Conservation (phyloP, 2,797 vertebrate genomes). For the Merluccius polli region DNA sequence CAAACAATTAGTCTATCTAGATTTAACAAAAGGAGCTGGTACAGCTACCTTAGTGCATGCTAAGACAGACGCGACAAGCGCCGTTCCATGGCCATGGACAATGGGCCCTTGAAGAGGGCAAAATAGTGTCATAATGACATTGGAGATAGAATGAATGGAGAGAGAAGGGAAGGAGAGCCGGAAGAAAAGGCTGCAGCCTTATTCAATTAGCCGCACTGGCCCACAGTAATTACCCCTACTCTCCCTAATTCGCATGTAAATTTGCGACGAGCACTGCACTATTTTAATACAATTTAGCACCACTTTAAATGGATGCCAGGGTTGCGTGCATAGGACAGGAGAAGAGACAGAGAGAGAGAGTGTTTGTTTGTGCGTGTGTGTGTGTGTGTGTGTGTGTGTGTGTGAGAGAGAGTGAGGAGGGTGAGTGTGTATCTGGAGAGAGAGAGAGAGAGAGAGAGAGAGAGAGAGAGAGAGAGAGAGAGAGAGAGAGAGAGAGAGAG, state of each 20-base stretch:
- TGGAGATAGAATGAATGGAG: constrained; percentile 47
- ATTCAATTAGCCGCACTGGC: constrained; percentile 71
- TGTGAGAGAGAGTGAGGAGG: constrained; percentile 20
- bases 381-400: constrained; percentile 13
- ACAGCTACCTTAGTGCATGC: not conserved
- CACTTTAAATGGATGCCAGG: constrained; percentile 70
- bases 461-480: constrained; percentile 17
- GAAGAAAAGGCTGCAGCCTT: constrained; percentile 66
- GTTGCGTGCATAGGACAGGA: constrained; percentile 30
- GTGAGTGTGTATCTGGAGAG: not conserved
- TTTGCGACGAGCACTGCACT: constrained; percentile 70
- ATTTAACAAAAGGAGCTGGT: constrained; percentile 8
- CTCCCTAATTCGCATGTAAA: constrained; percentile 76
- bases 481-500: constrained; percentile 18
- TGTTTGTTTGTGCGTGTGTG: constrained; percentile 8
- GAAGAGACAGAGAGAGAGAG: constrained; percentile 31
- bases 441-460: constrained; percentile 10
- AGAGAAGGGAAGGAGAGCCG: constrained; percentile 54
- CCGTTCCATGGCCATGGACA: constrained; percentile 32
- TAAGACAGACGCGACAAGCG: constrained; percentile 13
- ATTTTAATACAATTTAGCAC: constrained; percentile 74
- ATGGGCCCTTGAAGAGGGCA: constrained; percentile 60
- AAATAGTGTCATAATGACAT: constrained; percentile 64
- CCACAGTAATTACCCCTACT: constrained; percentile 72
- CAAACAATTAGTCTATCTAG: not conserved